Conservation (phyloP, 2,797 vertebrate species). For the Ficedula albicollis region DNA sequence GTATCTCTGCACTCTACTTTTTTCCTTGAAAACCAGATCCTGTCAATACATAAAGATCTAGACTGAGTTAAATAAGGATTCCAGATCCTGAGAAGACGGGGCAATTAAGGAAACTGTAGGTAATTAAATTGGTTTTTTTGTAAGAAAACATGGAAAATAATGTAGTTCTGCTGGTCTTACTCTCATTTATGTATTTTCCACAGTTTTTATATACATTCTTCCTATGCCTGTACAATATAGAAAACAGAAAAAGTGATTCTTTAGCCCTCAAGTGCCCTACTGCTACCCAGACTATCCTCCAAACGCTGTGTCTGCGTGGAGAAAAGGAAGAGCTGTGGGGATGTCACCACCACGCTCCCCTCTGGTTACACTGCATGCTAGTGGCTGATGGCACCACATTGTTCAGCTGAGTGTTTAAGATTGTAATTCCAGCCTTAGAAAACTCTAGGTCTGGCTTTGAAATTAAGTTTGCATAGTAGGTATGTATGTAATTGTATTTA, state of each 20-base stretch:
- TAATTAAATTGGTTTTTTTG: not conserved
- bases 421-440: not conserved
- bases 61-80: not conserved
- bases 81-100: not conserved
- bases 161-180: not conserved
- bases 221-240: not conserved
- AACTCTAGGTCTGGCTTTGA: not conserved
- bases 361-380: not conserved
- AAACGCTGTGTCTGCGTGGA: not conserved
- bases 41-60: not conserved
- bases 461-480: not conserved
- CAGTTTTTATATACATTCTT: not conserved
- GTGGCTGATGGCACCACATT: not conserved
- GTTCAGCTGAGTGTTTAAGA: not conserved
- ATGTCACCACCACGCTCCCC: accelerated
- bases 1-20: not conserved
- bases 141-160: not conserved
- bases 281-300: not conserved
- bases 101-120: not conserved
- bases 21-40: not conserved
- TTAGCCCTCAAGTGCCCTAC: not conserved
- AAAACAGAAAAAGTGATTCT: not conserved
- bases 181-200: not conserved
- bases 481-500: not conserved
- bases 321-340: not conserved